A percentile compares a stretch with the other conserved stretches of the same genome.
phyloP scores from a whole-genome alignment of 2,113 vertebrate genomes.

The Xenotilapia longispinis region DNA sequence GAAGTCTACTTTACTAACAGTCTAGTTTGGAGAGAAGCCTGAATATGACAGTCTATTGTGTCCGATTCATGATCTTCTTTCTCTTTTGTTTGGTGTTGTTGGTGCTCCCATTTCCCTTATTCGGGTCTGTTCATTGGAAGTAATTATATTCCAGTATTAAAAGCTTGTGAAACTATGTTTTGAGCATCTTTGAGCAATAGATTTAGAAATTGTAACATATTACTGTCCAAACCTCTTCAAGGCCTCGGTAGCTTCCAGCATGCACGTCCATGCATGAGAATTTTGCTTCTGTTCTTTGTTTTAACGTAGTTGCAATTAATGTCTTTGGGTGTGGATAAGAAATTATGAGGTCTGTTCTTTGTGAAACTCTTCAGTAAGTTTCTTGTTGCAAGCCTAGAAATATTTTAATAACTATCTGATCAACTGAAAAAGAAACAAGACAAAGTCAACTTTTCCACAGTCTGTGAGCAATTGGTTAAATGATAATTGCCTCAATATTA shows the following conservation, averaged over 20 bases:
- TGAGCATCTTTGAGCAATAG: background rate
- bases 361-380: background rate
- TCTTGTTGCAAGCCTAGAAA: background rate
- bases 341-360: background rate
- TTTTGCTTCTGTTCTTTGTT: background rate
- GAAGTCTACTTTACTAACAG: background rate
- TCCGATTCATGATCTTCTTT: background rate
- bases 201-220: background rate
- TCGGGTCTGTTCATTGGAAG: fast-evolving
- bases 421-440: background rate
- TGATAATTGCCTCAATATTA: background rate
- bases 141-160: background rate
- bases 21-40: background rate
- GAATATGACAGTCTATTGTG: background rate
- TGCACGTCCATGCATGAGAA: background rate
- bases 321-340: background rate
- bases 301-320: background rate
- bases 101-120: background rate
- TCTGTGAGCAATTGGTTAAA: background rate
- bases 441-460: background rate
- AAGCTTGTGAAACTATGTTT: background rate
- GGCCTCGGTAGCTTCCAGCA: background rate
- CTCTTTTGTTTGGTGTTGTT: background rate
- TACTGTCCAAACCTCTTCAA: fast-evolving
- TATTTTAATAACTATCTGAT: background rate